Evolutionary conservation across 2,113 vertebrate genomes (phyloP).

Genomic region (Numenius arquata): DNA sequence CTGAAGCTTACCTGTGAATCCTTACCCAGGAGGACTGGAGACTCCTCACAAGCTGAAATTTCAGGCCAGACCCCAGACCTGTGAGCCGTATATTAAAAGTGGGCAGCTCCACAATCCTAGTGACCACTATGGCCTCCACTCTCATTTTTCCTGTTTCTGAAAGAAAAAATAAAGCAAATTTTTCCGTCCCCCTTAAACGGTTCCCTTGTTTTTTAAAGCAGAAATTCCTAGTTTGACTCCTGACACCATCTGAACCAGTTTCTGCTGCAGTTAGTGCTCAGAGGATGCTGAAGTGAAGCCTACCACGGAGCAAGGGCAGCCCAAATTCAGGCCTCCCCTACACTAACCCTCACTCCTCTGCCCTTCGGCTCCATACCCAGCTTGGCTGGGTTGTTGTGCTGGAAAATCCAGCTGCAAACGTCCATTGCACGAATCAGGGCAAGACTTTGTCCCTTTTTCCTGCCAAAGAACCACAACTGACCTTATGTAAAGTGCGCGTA

Average conservation of each 20-base stretch:
- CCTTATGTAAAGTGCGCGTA: neutral
- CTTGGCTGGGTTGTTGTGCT: neutral
- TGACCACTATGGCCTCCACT: rapidly evolving
- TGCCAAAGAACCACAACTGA: neutral
- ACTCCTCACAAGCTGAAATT: neutral
- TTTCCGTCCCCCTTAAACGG: neutral
- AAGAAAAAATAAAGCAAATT: neutral
- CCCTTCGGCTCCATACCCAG: neutral
- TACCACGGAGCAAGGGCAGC: neutral
- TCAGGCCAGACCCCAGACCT: neutral
- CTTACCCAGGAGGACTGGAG: neutral
- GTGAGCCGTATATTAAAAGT: neutral
- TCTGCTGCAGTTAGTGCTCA: neutral
- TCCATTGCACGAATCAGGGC: no score
- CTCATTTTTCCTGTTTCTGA: neutral
- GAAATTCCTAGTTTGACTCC: neutral
- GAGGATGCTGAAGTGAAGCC: neutral
- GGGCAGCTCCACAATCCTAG: neutral
- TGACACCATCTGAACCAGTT: neutral
- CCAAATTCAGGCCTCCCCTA: neutral
- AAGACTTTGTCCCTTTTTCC: neutral
- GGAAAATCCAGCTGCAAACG: neutral
- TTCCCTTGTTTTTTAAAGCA: neutral
- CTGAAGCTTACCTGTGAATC: neutral
- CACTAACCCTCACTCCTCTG: neutral